Percentiles rank a stretch among this genome's conserved stretches.
Conservation (phyloP, 2,888 invertebrate genomes). For the Romanomermis culicivorax region DNA sequence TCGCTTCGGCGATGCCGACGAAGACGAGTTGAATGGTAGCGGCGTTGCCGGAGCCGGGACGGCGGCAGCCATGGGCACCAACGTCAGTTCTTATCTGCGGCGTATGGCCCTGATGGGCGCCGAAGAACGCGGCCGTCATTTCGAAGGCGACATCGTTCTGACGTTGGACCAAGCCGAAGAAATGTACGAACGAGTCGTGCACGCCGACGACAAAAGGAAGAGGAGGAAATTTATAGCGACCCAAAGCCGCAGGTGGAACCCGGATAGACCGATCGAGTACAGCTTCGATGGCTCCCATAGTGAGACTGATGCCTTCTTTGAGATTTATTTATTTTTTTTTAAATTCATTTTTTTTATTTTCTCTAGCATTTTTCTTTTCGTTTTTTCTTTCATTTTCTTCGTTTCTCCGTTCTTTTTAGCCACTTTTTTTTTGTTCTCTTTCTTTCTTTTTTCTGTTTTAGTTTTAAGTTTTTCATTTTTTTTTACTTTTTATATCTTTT, state of each 20-base stretch:
- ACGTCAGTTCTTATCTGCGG: background rate
- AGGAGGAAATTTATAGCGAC: constrained; percentile 26
- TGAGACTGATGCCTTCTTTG: constrained; percentile 9
- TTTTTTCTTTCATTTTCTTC: background rate
- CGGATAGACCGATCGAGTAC: constrained; percentile 22
- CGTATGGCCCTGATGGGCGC: no score
- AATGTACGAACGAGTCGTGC: constrained; percentile 17
- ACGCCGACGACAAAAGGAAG: constrained; percentile 9
- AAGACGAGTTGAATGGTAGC: background rate
- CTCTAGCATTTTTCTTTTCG: background rate
- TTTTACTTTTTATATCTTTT: background rate
- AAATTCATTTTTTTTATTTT: background rate
- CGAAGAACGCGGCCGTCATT: constrained; percentile 22
- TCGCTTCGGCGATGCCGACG: constrained; percentile 1
- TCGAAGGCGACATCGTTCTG: constrained; percentile 26
- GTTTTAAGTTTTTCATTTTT: background rate
- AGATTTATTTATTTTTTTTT: background rate
- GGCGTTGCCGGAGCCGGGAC: no score
- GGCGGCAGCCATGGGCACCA: background rate
- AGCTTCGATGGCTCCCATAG: constrained; percentile 27
- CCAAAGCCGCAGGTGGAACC: constrained; percentile 23
- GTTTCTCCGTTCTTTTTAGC: background rate
- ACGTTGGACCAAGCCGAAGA: constrained; percentile 23
- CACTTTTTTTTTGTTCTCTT: background rate
- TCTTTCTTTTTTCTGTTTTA: background rate